These are phyloP conservation scores for Meloidogyne exigua DNA, from an alignment of 1,140 invertebrate genomes.

Conservation along the genomic window DNA sequence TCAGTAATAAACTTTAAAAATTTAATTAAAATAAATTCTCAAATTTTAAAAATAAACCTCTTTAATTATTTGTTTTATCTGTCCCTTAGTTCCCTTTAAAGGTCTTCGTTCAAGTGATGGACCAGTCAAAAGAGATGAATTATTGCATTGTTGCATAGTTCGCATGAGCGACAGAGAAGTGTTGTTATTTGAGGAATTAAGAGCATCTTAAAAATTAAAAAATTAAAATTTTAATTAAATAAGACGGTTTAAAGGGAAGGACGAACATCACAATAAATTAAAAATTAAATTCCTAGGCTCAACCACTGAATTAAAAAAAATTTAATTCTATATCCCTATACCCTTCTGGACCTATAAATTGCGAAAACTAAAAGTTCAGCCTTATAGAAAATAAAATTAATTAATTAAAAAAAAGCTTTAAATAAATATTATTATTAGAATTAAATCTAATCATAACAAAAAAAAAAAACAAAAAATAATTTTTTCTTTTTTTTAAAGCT, in stretches of 20 bases:
- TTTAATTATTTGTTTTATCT: not conserved
- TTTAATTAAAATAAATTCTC: too few species aligned
- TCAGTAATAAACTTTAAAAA: not conserved
- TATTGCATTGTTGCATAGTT: not conserved
- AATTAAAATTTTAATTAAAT: too few species aligned
- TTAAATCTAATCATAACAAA: not conserved
- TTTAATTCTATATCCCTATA: too few species aligned
- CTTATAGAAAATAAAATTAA: too few species aligned
- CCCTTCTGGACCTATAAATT: too few species aligned
- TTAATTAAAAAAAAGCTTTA: not conserved
- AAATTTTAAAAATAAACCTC: not conserved
- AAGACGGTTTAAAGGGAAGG: too few species aligned
- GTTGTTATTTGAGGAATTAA: not conserved
- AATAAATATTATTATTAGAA: not conserved
- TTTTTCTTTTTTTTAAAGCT: not conserved
- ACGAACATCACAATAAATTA: too few species aligned
- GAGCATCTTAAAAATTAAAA: not conserved
- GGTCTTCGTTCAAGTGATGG: not conserved
- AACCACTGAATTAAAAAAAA: not conserved
- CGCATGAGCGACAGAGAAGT: not conserved
- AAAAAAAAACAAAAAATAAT: not conserved
- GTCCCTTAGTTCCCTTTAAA: not conserved
- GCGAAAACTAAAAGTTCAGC: too few species aligned
- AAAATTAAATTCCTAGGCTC: too few species aligned
- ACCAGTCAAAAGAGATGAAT: not conserved